phyloP scores from a whole-genome alignment of 2,888 invertebrate species.

The Eupithecia subfuscata region DNA sequence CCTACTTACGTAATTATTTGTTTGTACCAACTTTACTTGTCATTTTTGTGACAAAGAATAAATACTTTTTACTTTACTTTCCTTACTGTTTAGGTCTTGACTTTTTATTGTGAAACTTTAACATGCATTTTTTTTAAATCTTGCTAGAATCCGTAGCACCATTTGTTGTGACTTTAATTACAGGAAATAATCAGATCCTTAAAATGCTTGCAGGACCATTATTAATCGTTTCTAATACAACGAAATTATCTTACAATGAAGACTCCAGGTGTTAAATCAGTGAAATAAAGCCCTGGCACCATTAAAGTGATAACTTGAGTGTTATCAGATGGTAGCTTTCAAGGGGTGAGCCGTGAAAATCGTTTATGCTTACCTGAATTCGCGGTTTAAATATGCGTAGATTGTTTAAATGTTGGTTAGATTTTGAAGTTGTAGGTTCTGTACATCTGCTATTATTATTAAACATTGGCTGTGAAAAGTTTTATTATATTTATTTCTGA shows the following conservation, averaged over 20 bases:
- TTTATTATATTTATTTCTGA: neutral
- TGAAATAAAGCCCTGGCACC: constrained; percentile 35
- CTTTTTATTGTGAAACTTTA: neutral
- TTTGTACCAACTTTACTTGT: too few species aligned
- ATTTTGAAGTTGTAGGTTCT: neutral
- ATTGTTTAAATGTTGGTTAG: constrained; percentile 15
- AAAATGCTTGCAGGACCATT: neutral
- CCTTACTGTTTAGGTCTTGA: neutral
- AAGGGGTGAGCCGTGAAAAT: constrained; percentile 61
- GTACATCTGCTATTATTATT: neutral
- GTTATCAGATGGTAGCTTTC: constrained; percentile 43
- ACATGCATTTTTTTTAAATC: neutral
- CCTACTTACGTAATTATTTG: neutral
- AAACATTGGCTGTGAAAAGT: neutral
- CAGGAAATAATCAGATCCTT: neutral
- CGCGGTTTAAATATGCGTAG: constrained; percentile 34
- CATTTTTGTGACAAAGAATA: too few species aligned
- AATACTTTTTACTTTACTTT: too few species aligned
- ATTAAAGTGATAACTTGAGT: constrained; percentile 42
- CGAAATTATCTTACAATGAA: constrained; percentile 32
- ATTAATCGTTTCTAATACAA: constrained; percentile 16
- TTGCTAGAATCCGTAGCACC: neutral
- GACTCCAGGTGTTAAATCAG: constrained; percentile 36
- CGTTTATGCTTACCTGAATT: constrained; percentile 56
- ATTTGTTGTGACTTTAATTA: neutral